Evolutionary conservation across 2,113 vertebrate species (phyloP), one percentile per base, ranked within the genome.

Genomic region (Prionailurus viverrinus): DNA sequence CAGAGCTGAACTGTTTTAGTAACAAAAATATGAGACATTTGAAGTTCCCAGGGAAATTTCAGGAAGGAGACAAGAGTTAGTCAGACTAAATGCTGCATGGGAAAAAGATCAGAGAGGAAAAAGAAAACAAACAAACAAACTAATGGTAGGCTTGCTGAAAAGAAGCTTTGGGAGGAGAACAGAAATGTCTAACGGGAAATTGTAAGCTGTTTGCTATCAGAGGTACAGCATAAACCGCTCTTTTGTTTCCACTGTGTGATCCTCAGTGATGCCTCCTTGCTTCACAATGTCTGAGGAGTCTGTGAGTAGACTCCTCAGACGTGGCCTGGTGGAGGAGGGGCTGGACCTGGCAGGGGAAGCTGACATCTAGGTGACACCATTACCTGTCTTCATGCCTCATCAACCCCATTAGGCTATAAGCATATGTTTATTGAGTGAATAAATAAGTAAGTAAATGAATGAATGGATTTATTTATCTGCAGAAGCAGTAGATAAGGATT

Each of bases 31-130:
- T 89, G 94, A 95, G 68, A 63, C 48, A 66, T 81, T 90, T 88
- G 85, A 88, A 91, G 65, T 97, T 97, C 94, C 84, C 95, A 97
- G 96, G 92, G 69, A 97, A 79, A 80, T 90, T 96, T 97, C 73
- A 95, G 88, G 93, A 92, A 90, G 86, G 83, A 85, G 82, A 96
- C n/a, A 83, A 68, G 90, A 96, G 73, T 85, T 63, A 63, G 88
- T 81, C 55, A 58, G 76, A 82, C 93, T 87, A 87, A 95, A 84
- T 91, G 58, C n/a, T 93, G 41, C 80, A 58, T 97, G 90, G 90
- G 92, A 92, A 94, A 95, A 93, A 81, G 74, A 96, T 81, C 76
- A 45, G 21, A 92, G 58, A 94, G 71, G 69, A 63, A 80, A 96
- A 83, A 91, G 65, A 91, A 96, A 93, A 94, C 92, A 97, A 97